Conservation (phyloP, 1,140 invertebrate species). For the Drosophila bocqueti region DNA sequence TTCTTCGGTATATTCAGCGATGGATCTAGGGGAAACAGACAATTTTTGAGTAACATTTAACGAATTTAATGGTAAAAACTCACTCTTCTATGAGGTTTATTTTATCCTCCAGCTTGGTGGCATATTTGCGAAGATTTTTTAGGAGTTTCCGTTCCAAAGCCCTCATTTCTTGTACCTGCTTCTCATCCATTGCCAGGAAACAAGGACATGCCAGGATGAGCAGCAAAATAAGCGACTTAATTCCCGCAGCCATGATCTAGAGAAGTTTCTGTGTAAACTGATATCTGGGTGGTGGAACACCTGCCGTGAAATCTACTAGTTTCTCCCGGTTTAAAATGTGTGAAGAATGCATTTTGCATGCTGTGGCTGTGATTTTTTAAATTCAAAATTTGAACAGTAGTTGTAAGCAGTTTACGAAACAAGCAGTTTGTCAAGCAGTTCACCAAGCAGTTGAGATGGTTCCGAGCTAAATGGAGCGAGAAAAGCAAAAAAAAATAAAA, state of each 20-base stretch:
- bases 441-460: background rate
- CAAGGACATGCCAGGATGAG: background rate
- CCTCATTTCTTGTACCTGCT: constrained; percentile 3
- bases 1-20: constrained; percentile 87
- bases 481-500: too few species aligned
- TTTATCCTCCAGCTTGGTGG: constrained; percentile 32
- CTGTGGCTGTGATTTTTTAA: background rate
- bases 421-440: background rate
- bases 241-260: constrained; percentile 21
- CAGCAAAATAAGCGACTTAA: constrained; percentile 17
- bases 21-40: background rate
- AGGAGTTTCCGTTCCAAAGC: constrained; percentile 34
- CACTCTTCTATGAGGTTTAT: constrained; percentile 45
- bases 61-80: background rate
- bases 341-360: background rate
- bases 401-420: background rate
- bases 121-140: constrained; percentile 40
- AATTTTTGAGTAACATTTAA: rapidly evolving
- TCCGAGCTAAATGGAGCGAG: too few species aligned
- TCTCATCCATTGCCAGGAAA: background rate
- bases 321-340: background rate
- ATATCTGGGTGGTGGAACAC: background rate
- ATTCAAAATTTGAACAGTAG: too few species aligned
- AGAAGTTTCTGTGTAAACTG: background rate
- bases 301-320: background rate